A percentile compares a stretch with the other conserved stretches of the same genome.
phyloP scores from a whole-genome alignment of 2,113 vertebrate genomes.

The Regulus satrapa region DNA sequence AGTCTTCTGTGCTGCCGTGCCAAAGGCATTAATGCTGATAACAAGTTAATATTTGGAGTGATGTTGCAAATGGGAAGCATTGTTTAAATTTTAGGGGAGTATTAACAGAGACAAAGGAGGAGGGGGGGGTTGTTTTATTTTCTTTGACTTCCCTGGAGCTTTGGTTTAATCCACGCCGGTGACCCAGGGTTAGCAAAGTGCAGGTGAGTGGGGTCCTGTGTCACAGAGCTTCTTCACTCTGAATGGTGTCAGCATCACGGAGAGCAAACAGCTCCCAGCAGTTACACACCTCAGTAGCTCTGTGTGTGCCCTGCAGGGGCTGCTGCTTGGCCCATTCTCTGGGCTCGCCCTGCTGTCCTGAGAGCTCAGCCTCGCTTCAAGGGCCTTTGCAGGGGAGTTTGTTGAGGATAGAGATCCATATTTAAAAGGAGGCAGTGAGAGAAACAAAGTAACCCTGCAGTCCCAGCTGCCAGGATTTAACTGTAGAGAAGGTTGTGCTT shows the following conservation, averaged over 20 bases:
- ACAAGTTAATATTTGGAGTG: neutral
- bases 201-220: neutral
- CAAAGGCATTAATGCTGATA: neutral
- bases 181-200: neutral
- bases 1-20: neutral
- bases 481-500: neutral
- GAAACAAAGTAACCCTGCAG: neutral
- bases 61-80: neutral
- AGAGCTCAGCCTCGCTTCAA: neutral
- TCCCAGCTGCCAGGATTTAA: neutral
- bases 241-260: neutral
- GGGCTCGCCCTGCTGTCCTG: neutral
- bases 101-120: neutral
- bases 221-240: neutral
- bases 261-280: neutral
- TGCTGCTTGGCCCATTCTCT: neutral
- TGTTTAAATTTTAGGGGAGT: neutral
- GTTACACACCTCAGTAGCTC: neutral
- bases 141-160: neutral
- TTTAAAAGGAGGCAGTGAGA: neutral
- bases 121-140: neutral
- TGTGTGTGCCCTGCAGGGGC: neutral
- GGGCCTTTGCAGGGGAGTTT: neutral
- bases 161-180: neutral
- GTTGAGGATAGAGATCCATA: neutral